phyloP scores from a whole-genome alignment of 2,888 invertebrate genomes.

The Lepidochrysops patricia region DNA sequence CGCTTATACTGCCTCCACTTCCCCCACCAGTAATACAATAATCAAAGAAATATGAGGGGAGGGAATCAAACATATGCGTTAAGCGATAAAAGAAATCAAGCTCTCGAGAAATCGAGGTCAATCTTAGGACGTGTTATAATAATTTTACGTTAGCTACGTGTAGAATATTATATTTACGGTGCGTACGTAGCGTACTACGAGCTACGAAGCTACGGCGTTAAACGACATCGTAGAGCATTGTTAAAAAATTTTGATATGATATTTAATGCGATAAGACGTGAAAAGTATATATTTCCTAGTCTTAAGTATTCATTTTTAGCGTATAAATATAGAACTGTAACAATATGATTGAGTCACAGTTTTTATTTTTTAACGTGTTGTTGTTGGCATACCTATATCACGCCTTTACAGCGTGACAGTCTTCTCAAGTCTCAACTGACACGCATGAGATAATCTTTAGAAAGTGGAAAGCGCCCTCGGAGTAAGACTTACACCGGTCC shows the following conservation, averaged over 20 bases:
- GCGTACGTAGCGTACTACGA: too few relatives aligned
- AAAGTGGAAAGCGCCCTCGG: conserved; percentile 45
- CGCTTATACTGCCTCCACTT: conserved; percentile 52
- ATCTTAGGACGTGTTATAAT: conserved; percentile 36
- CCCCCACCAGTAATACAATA: conserved; percentile 64
- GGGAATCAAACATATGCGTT: conserved; percentile 64
- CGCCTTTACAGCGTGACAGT: conserved; percentile 38
- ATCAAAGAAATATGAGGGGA: conserved; percentile 68
- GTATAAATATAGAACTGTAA: too few relatives aligned
- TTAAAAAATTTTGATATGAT: too few relatives aligned
- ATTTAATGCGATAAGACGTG: too few relatives aligned
- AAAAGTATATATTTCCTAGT: too few relatives aligned
- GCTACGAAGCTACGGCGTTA: not conserved
- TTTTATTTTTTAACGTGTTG: conserved; percentile 14
- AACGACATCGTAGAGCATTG: too few relatives aligned
- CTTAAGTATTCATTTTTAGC: too few relatives aligned
- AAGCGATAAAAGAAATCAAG: conserved; percentile 54
- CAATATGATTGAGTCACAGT: not conserved
- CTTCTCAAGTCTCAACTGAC: conserved; percentile 48
- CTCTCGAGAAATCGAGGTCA: conserved; percentile 40
- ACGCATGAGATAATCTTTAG: conserved; percentile 63
- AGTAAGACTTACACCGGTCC: conserved; percentile 47
- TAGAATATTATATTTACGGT: too few relatives aligned
- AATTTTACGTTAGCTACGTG: not conserved
- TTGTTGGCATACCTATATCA: conserved; percentile 26